Evolutionary conservation across 2,888 invertebrate genomes (phyloP).

Genomic region (Digitonthophagus gazella): DNA sequence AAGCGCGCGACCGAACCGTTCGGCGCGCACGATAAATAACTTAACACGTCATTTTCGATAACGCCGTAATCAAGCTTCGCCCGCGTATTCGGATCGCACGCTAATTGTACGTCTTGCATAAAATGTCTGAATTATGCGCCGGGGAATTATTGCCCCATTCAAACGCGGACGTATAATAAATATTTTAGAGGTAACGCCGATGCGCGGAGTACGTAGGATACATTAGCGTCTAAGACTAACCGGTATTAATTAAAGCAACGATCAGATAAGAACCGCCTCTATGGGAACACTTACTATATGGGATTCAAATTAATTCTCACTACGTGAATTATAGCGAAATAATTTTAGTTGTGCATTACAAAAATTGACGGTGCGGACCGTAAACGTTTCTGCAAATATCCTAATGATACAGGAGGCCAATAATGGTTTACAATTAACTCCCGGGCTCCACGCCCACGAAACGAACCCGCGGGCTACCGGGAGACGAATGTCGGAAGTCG

Average conservation of each 20-base stretch:
- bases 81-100: neutral
- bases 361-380: no score
- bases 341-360: no score
- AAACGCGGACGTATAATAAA: neutral
- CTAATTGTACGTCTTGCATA: neutral
- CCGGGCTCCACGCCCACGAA: slow-evolving; percentile 31
- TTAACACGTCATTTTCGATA: slow-evolving; percentile 16
- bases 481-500: slow-evolving; percentile 44
- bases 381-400: no score
- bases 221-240: neutral
- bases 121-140: neutral
- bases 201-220: neutral
- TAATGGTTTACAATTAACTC: slow-evolving; percentile 41
- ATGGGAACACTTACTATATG: slow-evolving; percentile 16
- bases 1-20: neutral
- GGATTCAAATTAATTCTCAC: slow-evolving; percentile 21
- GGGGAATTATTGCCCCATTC: neutral
- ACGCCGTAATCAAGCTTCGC: slow-evolving; percentile 5
- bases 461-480: slow-evolving; percentile 33
- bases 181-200: neutral
- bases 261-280: slow-evolving; percentile 7
- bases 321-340: no score
- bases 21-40: slow-evolving; percentile 2
- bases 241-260: neutral
- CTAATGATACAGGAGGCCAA: slow-evolving; percentile 40